Evolutionary conservation across 1,140 invertebrate species (phyloP), one percentile per base, ranked within the genome.

Genomic region (Magallana ariakensis): DNA sequence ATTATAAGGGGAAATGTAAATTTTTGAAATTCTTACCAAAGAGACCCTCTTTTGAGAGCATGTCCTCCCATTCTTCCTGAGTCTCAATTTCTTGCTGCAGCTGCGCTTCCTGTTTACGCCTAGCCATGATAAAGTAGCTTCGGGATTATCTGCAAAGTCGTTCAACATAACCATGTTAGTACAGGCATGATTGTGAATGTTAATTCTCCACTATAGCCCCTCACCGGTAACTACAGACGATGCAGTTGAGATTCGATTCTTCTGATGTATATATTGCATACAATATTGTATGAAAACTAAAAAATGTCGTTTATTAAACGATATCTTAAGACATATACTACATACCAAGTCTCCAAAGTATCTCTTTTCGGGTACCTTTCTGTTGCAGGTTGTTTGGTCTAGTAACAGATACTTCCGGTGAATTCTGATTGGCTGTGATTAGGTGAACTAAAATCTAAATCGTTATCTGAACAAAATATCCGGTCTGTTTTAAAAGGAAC

Each of bases 31-130:
- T 19, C 80, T 88, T 95, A 97, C 98, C 97, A 87, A 98, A 95
- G 56, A 98, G 95, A 85, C 98, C 98, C 87, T 97, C 96, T 91
- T 96, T 96, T 82, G 96, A 95, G 53, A 98, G 90, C 87, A 98
- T 96, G 93, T 97, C 97, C 85, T 96, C 96, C 97, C 97, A 98
- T 91, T 99, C 98, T 87, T 98, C 97, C 89, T 98, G 97, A n/a
- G 95, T 97, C 83, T 95, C 94, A 57, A 95, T 91, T 87, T 95
- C 94, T 87, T 90, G 90, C 91, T 95, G 93, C 26, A 95, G 88
- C 46, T 91, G 90, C 22, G 94, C 90, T 89, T 95, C 94, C 84
- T 91, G 89, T 91, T 94, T 94, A 85, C 93, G 94, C 58, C 93
- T 88, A 33, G 94, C 94, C 93, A 94, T 94, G 66, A 75, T 75